phyloP scores from a whole-genome alignment of 2,113 vertebrate genomes.

The Aplodontia rufa region DNA sequence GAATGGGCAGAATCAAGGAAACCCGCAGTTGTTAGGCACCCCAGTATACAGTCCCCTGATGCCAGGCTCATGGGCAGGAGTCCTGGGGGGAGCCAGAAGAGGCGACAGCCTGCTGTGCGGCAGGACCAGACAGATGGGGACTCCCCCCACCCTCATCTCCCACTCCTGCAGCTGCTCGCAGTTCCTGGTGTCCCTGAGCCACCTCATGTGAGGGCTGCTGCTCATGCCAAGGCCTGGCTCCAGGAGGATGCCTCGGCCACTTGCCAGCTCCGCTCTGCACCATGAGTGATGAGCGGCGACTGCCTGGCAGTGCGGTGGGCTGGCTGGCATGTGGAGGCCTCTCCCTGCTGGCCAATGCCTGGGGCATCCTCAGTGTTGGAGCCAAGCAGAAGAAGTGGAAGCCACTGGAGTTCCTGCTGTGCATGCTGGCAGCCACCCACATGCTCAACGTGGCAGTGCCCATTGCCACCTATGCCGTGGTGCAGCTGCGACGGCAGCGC shows the following conservation, averaged over 20 bases:
- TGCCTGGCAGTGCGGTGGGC: conserved; percentile 91
- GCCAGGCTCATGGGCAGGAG: not conserved
- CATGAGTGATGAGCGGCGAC: conserved; percentile 92
- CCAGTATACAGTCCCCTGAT: not conserved
- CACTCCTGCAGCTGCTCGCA: not conserved
- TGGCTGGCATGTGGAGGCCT: conserved; percentile 94
- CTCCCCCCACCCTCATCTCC: not conserved
- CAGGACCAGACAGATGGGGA: not conserved
- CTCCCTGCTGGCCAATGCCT: conserved; percentile 93
- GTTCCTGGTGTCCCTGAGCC: not conserved
- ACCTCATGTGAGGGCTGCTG: not conserved
- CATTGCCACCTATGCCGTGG: conserved; percentile 93
- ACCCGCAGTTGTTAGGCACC: not conserved
- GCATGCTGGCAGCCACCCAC: conserved; percentile 93
- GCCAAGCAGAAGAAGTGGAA: conserved; percentile 98
- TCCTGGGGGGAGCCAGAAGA: too few relatives aligned
- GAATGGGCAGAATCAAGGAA: not conserved
- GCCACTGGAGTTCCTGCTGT: conserved; percentile 94
- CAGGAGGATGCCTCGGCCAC: conserved; percentile 41
- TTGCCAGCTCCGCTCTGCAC: conserved; percentile 74
- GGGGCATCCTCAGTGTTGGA: conserved; percentile 95
- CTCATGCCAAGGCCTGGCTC: not conserved
- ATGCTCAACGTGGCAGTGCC: conserved; percentile 94
- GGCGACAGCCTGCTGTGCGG: not conserved
- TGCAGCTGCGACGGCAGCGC: conserved; percentile 90